These are phyloP conservation scores for Aphidoletes aphidimyza DNA, from an alignment of 2,888 invertebrate species.

Conservation along the genomic window DNA sequence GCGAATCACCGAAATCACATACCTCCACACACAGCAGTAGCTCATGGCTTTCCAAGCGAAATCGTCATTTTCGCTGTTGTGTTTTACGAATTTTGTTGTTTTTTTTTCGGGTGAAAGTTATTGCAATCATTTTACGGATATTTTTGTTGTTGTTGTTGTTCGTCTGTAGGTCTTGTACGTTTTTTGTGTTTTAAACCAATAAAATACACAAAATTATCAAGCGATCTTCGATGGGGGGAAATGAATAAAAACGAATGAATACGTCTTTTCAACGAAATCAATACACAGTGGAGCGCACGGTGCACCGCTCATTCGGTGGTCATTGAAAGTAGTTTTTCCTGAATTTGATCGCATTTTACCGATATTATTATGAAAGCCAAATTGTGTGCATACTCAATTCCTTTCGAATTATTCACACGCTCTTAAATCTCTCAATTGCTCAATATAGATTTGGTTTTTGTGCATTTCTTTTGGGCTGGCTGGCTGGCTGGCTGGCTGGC, in stretches of 20 bases:
- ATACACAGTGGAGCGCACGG: not conserved
- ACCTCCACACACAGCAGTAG: no score
- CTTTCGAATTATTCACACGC: slow-evolving; percentile 6
- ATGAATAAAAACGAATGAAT: no score
- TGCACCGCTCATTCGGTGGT: not conserved
- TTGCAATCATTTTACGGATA: not conserved
- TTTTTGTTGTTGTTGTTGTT: not conserved
- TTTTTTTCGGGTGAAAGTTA: slow-evolving; percentile 43
- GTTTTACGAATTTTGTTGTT: not conserved
- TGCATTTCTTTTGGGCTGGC: no score
- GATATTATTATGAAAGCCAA: slow-evolving; percentile 38
- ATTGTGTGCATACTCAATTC: not conserved
- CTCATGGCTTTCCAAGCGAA: not conserved
- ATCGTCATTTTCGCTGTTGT: not conserved
- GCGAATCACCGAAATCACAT: no score
- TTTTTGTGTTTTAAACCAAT: not conserved
- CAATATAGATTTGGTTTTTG: no score
- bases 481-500: no score
- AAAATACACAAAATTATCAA: not conserved
- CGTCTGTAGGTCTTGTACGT: no score
- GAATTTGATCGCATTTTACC: slow-evolving; percentile 41
- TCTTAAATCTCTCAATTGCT: no score
- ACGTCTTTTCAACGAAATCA: not conserved
- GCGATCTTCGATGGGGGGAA: no score
- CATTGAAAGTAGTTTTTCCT: slow-evolving; percentile 12